Evolutionary conservation across 2,113 vertebrate species (phyloP), one percentile per base, ranked within the genome.

Genomic region (Albula glossodonta): DNA sequence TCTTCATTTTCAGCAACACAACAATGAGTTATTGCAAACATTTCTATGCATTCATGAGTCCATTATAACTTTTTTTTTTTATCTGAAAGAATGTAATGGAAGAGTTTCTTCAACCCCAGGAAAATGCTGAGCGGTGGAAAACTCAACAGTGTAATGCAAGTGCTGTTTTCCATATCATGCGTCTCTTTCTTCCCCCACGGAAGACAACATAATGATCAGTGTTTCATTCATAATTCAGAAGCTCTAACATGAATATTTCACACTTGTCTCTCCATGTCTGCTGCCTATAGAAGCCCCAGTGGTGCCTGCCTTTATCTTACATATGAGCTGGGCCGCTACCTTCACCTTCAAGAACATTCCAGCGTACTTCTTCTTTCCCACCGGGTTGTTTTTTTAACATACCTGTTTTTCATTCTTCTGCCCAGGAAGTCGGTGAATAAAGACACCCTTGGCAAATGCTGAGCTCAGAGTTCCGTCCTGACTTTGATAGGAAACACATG

Each of bases 161-260:
- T 13, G 63, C 63, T 6, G 13, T 74, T 74, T 74, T 74, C n/a
- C n/a, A 31, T 74, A 74, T 31, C 70, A 10, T 80, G 22, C 25
- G 3, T 50, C 15, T 41, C 12, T 52, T 80, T 82, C 10, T 82
- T 56, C 15, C 5, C 19, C n/a, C 22, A 25, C 80, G 56, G 51
- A 60, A 31, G 11, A 51, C 60, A 60, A 83, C 81, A 41, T 48
- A 83, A 83, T 63, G 56, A 83, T 60, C 56, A 83, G 51, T 25
- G 25, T 48, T 48, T 83, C 56, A 49, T 60, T 60, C 41, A 63
- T 48, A 83, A 63, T 83, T 83, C 56, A 60, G 12, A 15, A 22
- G 13, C 31, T 49, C 13, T 63, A 10, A 11, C 56, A 63, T 83
- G n/a, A 63, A 83, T 83, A 48, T 63, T 83, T 48, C 53, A 83